These are phyloP conservation scores for Agrotis segetum DNA, from an alignment of 2,888 invertebrate species.

Conservation along the genomic window DNA sequence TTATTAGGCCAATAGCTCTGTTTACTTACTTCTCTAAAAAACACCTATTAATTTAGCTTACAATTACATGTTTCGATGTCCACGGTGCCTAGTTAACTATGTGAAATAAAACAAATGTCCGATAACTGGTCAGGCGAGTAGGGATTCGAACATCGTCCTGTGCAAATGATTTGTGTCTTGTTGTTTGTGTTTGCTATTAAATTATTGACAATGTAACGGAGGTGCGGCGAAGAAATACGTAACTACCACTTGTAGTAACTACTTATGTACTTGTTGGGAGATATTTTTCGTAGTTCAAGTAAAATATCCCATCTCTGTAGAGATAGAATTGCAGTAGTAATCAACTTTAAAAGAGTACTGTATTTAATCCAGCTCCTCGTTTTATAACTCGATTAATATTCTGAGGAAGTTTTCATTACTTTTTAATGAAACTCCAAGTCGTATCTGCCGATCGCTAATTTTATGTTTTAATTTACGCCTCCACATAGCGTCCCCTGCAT, in stretches of 20 bases:
- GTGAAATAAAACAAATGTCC: slow-evolving; percentile 61
- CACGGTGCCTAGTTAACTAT: slow-evolving; percentile 64
- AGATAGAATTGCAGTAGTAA: slow-evolving; percentile 44
- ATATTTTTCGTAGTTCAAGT: slow-evolving; percentile 35
- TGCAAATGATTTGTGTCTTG: slow-evolving; percentile 68
- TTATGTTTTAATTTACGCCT: slow-evolving; percentile 84
- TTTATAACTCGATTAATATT: slow-evolving; percentile 81
- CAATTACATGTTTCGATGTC: slow-evolving; percentile 66
- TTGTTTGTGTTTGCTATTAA: slow-evolving; percentile 67
- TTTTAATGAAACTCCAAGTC: slow-evolving; percentile 82
- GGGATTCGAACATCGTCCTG: slow-evolving; percentile 59
- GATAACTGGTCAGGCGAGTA: slow-evolving; percentile 65
- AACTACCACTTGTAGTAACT: slow-evolving; percentile 65
- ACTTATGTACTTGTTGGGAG: slow-evolving; percentile 50
- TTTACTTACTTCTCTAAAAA: slow-evolving; percentile 72
- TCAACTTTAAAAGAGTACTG: slow-evolving; percentile 56
- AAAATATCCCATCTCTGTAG: slow-evolving; percentile 20
- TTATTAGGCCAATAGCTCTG: slow-evolving; percentile 72
- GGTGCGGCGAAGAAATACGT: slow-evolving; percentile 64
- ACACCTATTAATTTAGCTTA: slow-evolving; percentile 64
- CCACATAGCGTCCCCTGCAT: slow-evolving; percentile 70
- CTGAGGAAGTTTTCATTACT: slow-evolving; percentile 83
- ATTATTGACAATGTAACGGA: slow-evolving; percentile 67
- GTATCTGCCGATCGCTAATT: slow-evolving; percentile 84
- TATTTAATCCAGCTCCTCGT: slow-evolving; percentile 67